These are phyloP conservation scores for Tetrax tetrax DNA, from an alignment of 2,113 vertebrate species.

Conservation along the genomic window DNA sequence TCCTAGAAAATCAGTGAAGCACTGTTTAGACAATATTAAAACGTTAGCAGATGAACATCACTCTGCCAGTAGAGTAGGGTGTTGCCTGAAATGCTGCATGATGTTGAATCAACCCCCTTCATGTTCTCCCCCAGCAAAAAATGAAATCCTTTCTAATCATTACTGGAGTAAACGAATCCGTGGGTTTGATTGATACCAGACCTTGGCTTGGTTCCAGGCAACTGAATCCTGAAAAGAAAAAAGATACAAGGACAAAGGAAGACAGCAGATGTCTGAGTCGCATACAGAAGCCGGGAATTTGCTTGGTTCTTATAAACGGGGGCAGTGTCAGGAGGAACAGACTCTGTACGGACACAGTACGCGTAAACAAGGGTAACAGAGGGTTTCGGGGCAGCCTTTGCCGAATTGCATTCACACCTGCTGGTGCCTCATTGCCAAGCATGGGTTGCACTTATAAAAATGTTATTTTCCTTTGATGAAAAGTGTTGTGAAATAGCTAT, in stretches of 20 bases:
- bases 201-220: constrained; percentile 48
- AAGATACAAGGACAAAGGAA: constrained; percentile 27
- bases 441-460: not conserved
- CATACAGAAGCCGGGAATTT: not conserved
- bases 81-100: not conserved
- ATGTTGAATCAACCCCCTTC: not conserved
- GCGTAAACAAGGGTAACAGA: not conserved
- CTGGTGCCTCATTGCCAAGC: not conserved
- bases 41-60: not conserved
- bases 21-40: not conserved
- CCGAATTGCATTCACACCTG: not conserved
- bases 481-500: not conserved
- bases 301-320: not conserved
- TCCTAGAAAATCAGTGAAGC: not conserved
- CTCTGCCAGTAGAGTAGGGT: not conserved
- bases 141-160: not conserved
- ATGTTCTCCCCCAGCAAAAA: not conserved
- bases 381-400: not conserved
- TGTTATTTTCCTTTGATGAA: constrained; percentile 11
- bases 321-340: not conserved
- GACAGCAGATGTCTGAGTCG: constrained; percentile 61
- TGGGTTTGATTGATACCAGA: not conserved
- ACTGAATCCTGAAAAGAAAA: constrained; percentile 34
- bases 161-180: not conserved
- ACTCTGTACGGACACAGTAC: not conserved